Evolutionary conservation across 2,113 vertebrate species (phyloP), one percentile per base, ranked within the genome.

Genomic region (Alethe diademata): DNA sequence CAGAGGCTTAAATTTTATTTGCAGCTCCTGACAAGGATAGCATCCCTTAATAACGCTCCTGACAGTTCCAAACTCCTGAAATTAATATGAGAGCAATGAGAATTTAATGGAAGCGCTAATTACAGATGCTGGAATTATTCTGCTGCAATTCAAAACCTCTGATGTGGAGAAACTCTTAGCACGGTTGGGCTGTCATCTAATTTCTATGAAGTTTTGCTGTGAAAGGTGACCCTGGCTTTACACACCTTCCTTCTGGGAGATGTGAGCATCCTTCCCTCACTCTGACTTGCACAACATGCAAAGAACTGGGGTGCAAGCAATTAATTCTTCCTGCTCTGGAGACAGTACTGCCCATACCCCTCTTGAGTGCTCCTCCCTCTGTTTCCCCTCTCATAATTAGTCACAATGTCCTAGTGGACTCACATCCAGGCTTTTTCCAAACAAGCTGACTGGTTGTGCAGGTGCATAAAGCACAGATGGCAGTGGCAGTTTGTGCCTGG

Each of bases 91-190:
- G 72, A 96, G 90, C 82, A 94, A 86, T 0, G 51, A 93, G 83
- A 60, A 94, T 95, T 91, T 97, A 96, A 96, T 96, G 88, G 91
- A 94, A 93, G 62, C 1, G 0, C 94, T 96, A 96, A 97, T 97
- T 96, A 95, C 90, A 91, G 78, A 94, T 95, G 95, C 92, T 76
- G 73, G 91, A 94, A 85, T 94, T 93, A 94, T 91, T 93, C 92
- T 89, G 57, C 88, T 8, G 69, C 79, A 74, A 95, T 96, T 96
- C 95, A 93, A 90, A 96, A 89, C 69, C 92, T 96, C 86, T 94
- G 96, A 93, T 94, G 95, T 95, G 95, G 86, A 96, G 95, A 95
- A 96, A 91, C 91, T 96, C 93, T 76, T 74, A 95, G 73, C 90
- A 97, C 1, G 76, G 86, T 92, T 96, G 95, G 94, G n/a, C 86